Evolutionary conservation across 2,797 vertebrate species (phyloP).

Genomic region (Passerculus sandwichensis): DNA sequence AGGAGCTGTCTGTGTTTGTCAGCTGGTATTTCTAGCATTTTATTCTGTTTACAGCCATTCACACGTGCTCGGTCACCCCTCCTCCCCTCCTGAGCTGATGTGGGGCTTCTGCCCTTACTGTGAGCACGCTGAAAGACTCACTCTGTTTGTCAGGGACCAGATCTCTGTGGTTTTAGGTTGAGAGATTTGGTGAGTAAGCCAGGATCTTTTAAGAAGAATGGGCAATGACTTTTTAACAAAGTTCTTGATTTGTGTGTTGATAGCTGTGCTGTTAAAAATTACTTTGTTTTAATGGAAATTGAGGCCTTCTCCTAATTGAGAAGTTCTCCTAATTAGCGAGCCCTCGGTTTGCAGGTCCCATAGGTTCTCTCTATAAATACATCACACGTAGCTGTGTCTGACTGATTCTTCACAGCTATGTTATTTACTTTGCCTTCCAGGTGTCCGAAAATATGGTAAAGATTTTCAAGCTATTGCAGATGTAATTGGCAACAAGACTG

Average conservation of each 20-base stretch:
- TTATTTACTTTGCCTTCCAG: conserved; percentile 89
- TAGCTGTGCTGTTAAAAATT: conserved; percentile 36
- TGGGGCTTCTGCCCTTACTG: not conserved
- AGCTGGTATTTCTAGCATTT: not conserved
- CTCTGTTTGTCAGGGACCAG: not conserved
- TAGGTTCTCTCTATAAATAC: conserved; percentile 64
- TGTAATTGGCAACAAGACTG: conserved; percentile 98
- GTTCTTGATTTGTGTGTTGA: conserved; percentile 45
- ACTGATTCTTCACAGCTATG: conserved; percentile 82
- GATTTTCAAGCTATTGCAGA: conserved; percentile 99
- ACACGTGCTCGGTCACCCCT: not conserved
- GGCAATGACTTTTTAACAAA: conserved; percentile 33
- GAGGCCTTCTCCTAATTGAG: conserved; percentile 34
- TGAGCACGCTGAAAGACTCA: not conserved
- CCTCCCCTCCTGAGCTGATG: not conserved
- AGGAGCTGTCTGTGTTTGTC: not conserved
- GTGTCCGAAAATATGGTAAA: conserved; percentile 97
- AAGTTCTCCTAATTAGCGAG: not conserved
- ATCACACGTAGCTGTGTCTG: conserved; percentile 77
- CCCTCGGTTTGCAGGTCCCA: conserved; percentile 31
- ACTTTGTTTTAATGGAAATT: conserved; percentile 20
- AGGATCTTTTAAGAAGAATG: conserved; percentile 12
- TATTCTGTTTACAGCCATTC: not conserved
- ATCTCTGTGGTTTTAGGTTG: conserved; percentile 20
- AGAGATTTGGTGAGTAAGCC: conserved; percentile 33